Evolutionary conservation across 2,113 vertebrate genomes (phyloP).

Genomic region (Leiothrix lutea): DNA sequence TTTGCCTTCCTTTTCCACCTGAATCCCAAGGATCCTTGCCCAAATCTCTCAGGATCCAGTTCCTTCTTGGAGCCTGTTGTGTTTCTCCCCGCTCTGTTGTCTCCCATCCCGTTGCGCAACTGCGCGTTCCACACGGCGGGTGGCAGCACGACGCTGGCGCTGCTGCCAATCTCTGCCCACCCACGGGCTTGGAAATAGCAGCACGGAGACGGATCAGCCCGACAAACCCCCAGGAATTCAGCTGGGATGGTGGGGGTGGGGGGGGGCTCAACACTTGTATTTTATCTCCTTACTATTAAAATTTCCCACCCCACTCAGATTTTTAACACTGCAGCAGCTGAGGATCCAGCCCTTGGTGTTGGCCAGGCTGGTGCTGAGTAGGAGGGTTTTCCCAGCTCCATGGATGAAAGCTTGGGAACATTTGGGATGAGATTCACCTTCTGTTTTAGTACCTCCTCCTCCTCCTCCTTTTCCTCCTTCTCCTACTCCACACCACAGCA

Average conservation of each 20-base stretch:
- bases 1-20: not conserved
- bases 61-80: not conserved
- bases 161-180: not conserved
- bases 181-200: not conserved
- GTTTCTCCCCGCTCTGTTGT: not conserved
- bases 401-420: not conserved
- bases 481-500: not conserved
- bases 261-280: accelerated
- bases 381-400: not conserved
- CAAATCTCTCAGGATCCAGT: not conserved
- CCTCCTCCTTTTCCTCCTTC: not conserved
- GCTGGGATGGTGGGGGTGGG: not conserved
- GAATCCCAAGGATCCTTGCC: not conserved
- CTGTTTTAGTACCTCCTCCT: not conserved
- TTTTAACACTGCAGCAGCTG: accelerated
- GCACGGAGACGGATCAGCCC: accelerated
- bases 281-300: not conserved
- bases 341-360: not conserved
- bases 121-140: not conserved
- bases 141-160: not conserved
- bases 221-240: not conserved
- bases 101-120: not conserved
- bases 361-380: not conserved
- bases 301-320: not conserved
- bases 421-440: not conserved